These are phyloP conservation scores for Protobothrops flavoviridis DNA, from an alignment of 2,113 vertebrate species.

Conservation along the genomic window DNA sequence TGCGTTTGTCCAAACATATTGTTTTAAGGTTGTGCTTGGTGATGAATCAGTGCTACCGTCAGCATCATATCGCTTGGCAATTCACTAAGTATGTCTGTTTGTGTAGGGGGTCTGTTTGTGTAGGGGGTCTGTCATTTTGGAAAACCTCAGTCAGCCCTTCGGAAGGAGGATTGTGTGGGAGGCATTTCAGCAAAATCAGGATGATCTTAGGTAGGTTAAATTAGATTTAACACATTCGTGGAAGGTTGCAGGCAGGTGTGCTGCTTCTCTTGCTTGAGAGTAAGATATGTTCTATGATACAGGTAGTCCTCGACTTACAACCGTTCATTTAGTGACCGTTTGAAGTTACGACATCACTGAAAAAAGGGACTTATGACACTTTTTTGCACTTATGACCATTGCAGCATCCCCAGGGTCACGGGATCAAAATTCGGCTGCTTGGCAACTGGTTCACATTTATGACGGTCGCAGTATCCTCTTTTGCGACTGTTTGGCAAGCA, in stretches of 20 bases:
- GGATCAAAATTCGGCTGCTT: background rate
- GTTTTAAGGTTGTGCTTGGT: background rate
- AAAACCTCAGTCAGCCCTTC: background rate
- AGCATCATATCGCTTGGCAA: background rate
- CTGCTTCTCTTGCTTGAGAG: background rate
- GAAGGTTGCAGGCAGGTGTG: accelerated
- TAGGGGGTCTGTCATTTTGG: background rate
- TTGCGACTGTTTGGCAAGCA: background rate
- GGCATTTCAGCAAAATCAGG: background rate
- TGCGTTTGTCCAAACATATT: background rate
- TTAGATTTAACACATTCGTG: background rate
- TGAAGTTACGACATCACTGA: background rate
- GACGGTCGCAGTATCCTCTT: background rate
- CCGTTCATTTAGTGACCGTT: background rate
- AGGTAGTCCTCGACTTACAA: background rate
- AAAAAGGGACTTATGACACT: background rate
- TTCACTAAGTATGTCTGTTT: accelerated
- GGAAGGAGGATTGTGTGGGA: background rate
- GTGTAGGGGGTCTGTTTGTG: background rate
- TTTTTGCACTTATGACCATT: no score
- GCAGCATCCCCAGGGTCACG: background rate
- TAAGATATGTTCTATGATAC: background rate
- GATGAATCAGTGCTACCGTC: accelerated
- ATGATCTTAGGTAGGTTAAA: background rate
- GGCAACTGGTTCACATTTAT: background rate